Evolutionary conservation across 2,888 invertebrate genomes (phyloP), one percentile per base, ranked within the genome.

Genomic region (Cancer borealis): DNA sequence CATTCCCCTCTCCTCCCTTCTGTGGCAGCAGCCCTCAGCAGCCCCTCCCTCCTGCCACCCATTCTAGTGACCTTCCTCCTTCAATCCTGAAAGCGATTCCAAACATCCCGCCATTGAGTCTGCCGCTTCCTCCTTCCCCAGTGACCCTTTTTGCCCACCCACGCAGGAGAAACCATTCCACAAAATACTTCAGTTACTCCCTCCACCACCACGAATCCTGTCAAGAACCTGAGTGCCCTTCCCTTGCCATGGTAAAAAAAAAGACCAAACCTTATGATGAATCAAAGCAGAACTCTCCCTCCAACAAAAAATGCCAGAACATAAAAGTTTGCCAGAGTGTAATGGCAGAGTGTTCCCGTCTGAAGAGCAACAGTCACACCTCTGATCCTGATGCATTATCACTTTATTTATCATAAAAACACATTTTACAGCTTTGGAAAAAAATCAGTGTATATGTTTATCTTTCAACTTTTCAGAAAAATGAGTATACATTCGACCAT

Each of bases 91-190:
- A 66, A 66, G n/a, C n/a, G n/a, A 66, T 66, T n/a, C 66, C 66
- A 66, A 66, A 66, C 66, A 66, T 66, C 66, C n/a, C 66, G 14
- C n/a, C 66, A 66, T 66, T 66, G n/a, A 66, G 66, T 66, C n/a
- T 66, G 3, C 6, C 6, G 3, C 66, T 66, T 66, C n/a, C 66
- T 21, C 66, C n/a, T 66, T n/a, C 66, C 21, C n/a, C 66, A 21
- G 66, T n/a, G 66, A 66, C 66, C 66, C 39, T 39, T 66, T n/a
- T 66, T 66, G 4, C 66, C n/a, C 21, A 6, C 66, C 66, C 66
- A 66, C n/a, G 66, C 66, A 6, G n/a, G 21, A 21, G 66, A n/a
- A 66, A n/a, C 66, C 66, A 66, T 21, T 66, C 54, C n/a, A n/a
- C 21, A 21, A 6, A 66, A 66, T 66, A 66, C n/a, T 66, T 66